These are phyloP conservation scores for Sphenodon punctatus DNA, from an alignment of 2,797 vertebrate genomes.

Conservation along the genomic window DNA sequence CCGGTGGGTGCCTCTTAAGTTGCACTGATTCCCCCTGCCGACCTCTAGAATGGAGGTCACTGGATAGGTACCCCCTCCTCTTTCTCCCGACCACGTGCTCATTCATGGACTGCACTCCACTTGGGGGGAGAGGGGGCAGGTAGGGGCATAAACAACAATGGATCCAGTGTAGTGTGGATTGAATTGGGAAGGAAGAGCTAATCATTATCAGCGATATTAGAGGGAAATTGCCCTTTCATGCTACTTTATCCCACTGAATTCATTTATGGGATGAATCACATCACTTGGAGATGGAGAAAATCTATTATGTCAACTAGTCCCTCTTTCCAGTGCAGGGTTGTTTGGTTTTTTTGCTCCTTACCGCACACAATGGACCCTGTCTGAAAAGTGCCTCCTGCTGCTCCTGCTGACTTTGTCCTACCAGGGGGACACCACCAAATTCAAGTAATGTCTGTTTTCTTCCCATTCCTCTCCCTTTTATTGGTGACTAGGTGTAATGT, in stretches of 20 bases:
- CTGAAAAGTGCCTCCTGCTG: constrained; percentile 37
- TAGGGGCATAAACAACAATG: accelerated
- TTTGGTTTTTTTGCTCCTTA: too few species aligned
- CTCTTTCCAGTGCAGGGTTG: constrained; percentile 9
- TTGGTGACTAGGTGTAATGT: constrained; percentile 8
- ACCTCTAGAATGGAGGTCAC: neutral
- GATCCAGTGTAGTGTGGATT: neutral
- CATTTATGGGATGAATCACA: constrained; percentile 48
- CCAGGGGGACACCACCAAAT: neutral
- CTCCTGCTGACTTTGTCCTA: constrained; percentile 23
- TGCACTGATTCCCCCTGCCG: neutral
- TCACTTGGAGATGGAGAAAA: constrained; percentile 26
- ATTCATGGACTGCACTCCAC: neutral
- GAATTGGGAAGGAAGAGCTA: neutral
- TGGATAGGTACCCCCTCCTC: neutral
- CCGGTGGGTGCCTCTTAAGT: neutral
- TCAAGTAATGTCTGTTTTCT: neutral
- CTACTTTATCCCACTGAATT: constrained; percentile 17
- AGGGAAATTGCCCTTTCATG: constrained; percentile 17
- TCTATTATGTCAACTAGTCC: constrained; percentile 37
- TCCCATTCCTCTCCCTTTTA: neutral
- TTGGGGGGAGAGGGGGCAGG: too few species aligned
- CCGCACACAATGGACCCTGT: neutral
- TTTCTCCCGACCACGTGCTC: neutral
- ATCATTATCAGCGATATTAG: neutral